Conservation (phyloP, 2,113 vertebrate genomes). For the Dendropsophus ebraccatus region DNA sequence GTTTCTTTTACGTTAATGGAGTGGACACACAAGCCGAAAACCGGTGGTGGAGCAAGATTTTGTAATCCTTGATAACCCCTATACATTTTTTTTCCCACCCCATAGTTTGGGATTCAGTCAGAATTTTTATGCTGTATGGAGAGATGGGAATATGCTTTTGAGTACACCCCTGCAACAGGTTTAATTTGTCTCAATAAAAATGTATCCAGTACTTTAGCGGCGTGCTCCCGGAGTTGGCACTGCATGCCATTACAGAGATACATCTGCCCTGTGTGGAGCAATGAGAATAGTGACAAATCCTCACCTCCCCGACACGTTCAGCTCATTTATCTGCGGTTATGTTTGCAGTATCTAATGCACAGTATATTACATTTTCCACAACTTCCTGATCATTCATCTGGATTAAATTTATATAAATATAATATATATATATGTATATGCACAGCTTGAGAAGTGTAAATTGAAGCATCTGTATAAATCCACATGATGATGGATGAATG, state of each 20-base stretch:
- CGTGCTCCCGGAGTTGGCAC: not conserved
- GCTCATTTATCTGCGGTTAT: not conserved
- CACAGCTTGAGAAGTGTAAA: not conserved
- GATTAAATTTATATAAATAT: not conserved
- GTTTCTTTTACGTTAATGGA: too few species aligned
- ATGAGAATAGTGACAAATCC: slow-evolving; percentile 9
- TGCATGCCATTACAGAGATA: not conserved
- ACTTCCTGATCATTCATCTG: not conserved
- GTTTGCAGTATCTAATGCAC: not conserved
- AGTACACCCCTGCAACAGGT: not conserved
- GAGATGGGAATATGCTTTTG: not conserved
- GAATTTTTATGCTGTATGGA: not conserved
- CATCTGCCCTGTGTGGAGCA: not conserved
- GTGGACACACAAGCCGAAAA: too few species aligned
- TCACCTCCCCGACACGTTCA: not conserved
- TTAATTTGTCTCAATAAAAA: not conserved
- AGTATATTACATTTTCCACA: slow-evolving; percentile 1
- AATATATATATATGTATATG: too few species aligned
- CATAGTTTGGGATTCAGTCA: too few species aligned
- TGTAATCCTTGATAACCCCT: too few species aligned
- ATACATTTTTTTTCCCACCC: too few species aligned
- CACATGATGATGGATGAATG: not conserved
- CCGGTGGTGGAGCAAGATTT: too few species aligned
- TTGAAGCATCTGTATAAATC: slow-evolving; percentile 3
- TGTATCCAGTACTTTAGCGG: not conserved